Evolutionary conservation across 2,888 invertebrate genomes (phyloP).

Genomic region (Zootermopsis nevadensis): DNA sequence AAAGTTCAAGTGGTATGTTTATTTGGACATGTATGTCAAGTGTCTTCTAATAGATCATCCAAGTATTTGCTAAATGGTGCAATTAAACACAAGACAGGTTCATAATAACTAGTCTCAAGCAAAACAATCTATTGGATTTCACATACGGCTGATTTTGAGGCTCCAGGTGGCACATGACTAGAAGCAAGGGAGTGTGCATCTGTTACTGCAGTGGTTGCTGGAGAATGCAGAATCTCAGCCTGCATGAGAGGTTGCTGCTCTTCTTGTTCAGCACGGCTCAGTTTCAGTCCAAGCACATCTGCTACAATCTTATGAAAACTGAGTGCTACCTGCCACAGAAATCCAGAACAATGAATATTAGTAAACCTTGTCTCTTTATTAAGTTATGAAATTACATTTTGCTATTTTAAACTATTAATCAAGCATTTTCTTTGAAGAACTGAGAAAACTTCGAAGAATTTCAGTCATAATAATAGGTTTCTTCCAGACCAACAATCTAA

Average conservation of each 20-base stretch:
- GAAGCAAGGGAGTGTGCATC: conserved; percentile 19
- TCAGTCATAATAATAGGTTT: too few species aligned
- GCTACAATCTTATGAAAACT: conserved; percentile 78
- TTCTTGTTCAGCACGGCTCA: conserved; percentile 75
- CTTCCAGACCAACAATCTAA: too few species aligned
- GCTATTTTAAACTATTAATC: too few species aligned
- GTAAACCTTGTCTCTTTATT: neutral
- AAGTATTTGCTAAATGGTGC: too few species aligned
- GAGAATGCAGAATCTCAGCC: conserved; percentile 68
- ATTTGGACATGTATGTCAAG: too few species aligned
- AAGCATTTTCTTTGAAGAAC: too few species aligned
- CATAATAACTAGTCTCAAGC: too few species aligned
- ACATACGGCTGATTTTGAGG: conserved; percentile 51
- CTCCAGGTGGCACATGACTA: conserved; percentile 1
- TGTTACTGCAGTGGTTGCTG: neutral
- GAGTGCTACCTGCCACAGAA: conserved; percentile 68
- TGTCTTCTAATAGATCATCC: too few species aligned
- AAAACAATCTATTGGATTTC: conserved; percentile 44
- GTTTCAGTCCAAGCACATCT: conserved; percentile 72
- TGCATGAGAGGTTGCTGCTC: conserved; percentile 74
- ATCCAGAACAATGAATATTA: neutral
- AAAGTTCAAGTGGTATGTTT: too few species aligned
- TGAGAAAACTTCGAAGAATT: too few species aligned
- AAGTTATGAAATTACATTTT: too few species aligned
- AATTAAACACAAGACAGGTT: too few species aligned